Percentiles rank a stretch among this genome's conserved stretches.
Evolutionary conservation across 2,797 vertebrate genomes (phyloP).

Genomic region (Limosa lapponica): DNA sequence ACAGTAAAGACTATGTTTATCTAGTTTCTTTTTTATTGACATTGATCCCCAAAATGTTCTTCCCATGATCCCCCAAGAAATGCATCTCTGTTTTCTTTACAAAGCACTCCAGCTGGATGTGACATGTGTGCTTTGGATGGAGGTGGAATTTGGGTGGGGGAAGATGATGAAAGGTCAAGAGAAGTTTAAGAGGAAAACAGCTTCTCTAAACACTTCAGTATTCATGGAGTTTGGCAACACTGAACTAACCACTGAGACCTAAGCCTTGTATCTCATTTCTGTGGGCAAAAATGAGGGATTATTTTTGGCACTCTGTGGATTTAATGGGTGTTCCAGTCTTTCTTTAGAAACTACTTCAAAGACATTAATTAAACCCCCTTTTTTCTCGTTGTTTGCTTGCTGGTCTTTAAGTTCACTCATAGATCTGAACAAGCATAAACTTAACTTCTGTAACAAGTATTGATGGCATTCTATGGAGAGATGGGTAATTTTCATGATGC

Average conservation of each 20-base stretch:
- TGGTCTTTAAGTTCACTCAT: not conserved
- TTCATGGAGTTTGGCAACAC: not conserved
- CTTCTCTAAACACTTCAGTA: not conserved
- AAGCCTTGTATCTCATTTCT: conserved; percentile 5
- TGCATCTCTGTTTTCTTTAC: not conserved
- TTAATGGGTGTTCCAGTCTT: conserved; percentile 4
- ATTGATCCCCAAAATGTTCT: not conserved
- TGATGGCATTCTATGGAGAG: not conserved
- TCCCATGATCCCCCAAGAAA: not conserved
- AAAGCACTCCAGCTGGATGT: not conserved
- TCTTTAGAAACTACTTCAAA: conserved; percentile 16
- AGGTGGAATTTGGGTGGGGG: not conserved
- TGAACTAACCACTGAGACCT: conserved; percentile 9
- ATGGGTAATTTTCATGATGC: not conserved
- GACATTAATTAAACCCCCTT: not conserved
- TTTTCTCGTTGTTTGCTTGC: not conserved
- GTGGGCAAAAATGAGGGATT: not conserved
- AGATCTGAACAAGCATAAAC: not conserved
- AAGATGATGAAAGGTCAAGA: conserved; percentile 15
- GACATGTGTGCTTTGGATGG: not conserved
- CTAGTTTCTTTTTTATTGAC: not conserved
- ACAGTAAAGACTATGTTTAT: not conserved
- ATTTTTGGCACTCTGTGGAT: not conserved
- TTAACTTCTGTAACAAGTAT: not conserved
- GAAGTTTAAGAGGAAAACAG: conserved; percentile 25